phyloP scores from a whole-genome alignment of 2,113 vertebrate species.

The Alaudala cheleensis region DNA sequence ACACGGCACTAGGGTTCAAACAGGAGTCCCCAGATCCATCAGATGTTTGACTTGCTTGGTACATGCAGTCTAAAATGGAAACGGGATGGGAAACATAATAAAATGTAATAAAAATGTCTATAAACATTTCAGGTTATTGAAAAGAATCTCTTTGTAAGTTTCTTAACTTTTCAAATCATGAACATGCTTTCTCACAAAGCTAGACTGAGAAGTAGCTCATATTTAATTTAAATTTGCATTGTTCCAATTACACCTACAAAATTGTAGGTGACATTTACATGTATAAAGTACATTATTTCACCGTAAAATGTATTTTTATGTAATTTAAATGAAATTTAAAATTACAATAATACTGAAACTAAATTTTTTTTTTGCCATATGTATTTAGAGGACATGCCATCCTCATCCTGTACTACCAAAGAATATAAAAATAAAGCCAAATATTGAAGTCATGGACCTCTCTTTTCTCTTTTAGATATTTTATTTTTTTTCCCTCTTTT shows the following conservation, averaged over 20 bases:
- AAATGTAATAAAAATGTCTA: conserved; percentile 20
- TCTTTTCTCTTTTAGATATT: neutral
- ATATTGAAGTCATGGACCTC: neutral
- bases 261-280: neutral
- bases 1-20: conserved; percentile 28
- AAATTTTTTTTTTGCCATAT: neutral
- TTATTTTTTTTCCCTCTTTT: neutral
- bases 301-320: neutral
- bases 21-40: conserved; percentile 45
- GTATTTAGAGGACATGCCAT: neutral
- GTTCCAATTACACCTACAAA: conserved; percentile 4
- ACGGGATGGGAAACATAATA: neutral
- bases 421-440: neutral
- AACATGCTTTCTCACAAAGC: neutral
- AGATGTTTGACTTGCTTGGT: neutral
- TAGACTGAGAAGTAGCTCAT: neutral
- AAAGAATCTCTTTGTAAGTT: neutral
- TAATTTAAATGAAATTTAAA: conserved; percentile 4
- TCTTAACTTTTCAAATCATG: neutral
- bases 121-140: conserved; percentile 15
- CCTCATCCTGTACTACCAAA: neutral
- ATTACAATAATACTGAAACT: neutral
- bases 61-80: conserved; percentile 5
- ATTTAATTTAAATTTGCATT: conserved; percentile 3
- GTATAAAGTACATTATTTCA: neutral